Evolutionary conservation across 2,888 invertebrate genomes (phyloP).

Genomic region (Pterostichus niger): DNA sequence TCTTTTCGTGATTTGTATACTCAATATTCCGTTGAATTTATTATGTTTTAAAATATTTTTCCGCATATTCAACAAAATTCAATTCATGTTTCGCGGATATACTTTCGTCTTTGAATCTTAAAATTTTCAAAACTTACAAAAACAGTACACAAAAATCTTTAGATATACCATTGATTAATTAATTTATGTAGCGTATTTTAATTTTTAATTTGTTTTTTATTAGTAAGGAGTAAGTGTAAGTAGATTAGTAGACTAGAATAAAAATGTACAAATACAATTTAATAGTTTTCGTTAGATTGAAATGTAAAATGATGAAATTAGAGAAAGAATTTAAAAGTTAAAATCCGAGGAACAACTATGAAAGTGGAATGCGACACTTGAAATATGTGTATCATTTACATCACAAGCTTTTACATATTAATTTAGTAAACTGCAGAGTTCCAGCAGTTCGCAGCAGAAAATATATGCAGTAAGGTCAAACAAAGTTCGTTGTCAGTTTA

Average conservation of each 20-base stretch:
- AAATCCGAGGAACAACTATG: neutral
- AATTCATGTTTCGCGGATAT: too few species aligned
- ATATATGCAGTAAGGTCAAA: conserved; percentile 52
- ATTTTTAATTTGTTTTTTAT: too few species aligned
- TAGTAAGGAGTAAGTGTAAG: too few species aligned
- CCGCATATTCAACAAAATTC: neutral
- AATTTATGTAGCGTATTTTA: too few species aligned
- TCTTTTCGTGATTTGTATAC: neutral
- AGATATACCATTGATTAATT: too few species aligned
- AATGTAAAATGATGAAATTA: neutral
- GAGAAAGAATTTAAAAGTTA: conserved; percentile 5
- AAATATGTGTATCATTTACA: conserved; percentile 43
- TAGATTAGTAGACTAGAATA: too few species aligned
- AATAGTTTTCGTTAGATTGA: too few species aligned
- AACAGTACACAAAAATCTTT: too few species aligned
- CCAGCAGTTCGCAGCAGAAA: neutral
- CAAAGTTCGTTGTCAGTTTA: conserved; percentile 55
- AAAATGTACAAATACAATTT: too few species aligned
- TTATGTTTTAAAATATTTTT: conserved; percentile 6
- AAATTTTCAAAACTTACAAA: too few species aligned
- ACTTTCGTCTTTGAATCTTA: too few species aligned
- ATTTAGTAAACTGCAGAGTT: conserved; percentile 38
- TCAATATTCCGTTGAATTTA: neutral
- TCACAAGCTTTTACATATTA: conserved; percentile 44
- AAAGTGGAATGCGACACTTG: conserved; percentile 28